A percentile compares a stretch with the other conserved stretches of the same genome.
phyloP scores from a whole-genome alignment of 2,113 vertebrate genomes.

The Corydoras maculifer region DNA sequence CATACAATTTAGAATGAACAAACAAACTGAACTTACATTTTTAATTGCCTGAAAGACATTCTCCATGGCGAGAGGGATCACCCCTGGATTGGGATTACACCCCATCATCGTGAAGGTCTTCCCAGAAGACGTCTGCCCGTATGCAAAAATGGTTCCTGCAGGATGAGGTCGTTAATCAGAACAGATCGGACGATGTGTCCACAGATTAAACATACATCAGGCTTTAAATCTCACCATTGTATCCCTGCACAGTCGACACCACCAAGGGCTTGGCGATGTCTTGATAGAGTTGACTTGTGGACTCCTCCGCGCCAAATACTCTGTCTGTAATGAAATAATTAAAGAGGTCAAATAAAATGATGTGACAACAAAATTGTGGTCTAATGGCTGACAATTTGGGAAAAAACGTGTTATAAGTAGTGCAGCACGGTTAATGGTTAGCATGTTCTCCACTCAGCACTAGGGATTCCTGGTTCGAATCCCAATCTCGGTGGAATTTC shows the following conservation, averaged over 20 bases:
- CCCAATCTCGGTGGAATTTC: no score
- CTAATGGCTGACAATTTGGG: no score
- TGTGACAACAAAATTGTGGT: no score
- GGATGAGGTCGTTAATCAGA: neutral
- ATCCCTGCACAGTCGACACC: constrained; percentile 82
- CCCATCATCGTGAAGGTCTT: constrained; percentile 68
- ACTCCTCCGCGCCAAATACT: constrained; percentile 79
- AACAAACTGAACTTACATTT: neutral
- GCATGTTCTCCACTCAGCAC: no score
- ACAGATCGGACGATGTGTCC: no score
- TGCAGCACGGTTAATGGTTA: no score
- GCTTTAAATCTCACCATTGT: constrained; percentile 63
- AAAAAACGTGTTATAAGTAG: no score
- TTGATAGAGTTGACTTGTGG: constrained; percentile 78
- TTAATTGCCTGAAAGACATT: neutral
- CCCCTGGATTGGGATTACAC: neutral
- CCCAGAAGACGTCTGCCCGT: constrained; percentile 55
- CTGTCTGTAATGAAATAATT: constrained; percentile 59
- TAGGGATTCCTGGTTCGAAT: no score
- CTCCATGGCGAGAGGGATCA: neutral
- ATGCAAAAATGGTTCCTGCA: constrained; percentile 93
- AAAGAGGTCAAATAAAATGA: neutral
- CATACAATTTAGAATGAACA: no score
- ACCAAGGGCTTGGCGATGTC: constrained; percentile 85
- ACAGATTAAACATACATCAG: no score